These are phyloP conservation scores for Heterodera filipjevi DNA, from an alignment of 2,888 invertebrate genomes.

Conservation along the genomic window DNA sequence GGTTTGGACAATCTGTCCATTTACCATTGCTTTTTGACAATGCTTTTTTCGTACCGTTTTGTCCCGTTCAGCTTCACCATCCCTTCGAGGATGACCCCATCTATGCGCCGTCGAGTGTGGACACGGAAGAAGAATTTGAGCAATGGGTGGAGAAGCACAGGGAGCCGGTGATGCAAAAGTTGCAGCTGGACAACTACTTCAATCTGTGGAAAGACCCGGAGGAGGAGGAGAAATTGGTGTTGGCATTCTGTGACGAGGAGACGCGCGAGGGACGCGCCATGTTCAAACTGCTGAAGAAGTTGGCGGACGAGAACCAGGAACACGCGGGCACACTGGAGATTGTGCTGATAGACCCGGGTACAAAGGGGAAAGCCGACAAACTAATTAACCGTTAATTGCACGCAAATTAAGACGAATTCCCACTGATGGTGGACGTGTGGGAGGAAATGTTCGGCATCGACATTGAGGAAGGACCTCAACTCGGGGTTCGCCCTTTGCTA, in stretches of 20 bases:
- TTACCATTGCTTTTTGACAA: not conserved
- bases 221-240: constrained; percentile 63
- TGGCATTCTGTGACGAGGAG: constrained; percentile 65
- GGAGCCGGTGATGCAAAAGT: constrained; percentile 65
- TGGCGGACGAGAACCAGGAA: constrained; percentile 65
- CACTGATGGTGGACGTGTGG: constrained; percentile 66
- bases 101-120: constrained; percentile 57
- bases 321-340: constrained; percentile 65
- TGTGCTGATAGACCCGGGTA: constrained; percentile 64
- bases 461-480: constrained; percentile 65
- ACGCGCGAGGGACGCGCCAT: constrained; percentile 63
- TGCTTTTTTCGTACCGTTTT: not conserved
- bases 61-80: constrained; percentile 60
- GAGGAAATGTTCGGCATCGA: constrained; percentile 66
- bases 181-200: constrained; percentile 64
- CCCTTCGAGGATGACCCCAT: constrained; percentile 65
- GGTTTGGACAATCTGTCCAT: no score
- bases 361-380: not conserved
- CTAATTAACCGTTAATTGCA: constrained; percentile 9
- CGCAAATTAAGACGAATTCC: constrained; percentile 63
- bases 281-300: constrained; percentile 61
- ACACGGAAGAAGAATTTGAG: constrained; percentile 65
- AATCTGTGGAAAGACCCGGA: constrained; percentile 65
- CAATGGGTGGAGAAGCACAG: constrained; percentile 66
- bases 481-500: constrained; percentile 45